phyloP scores from a whole-genome alignment of 2,113 vertebrate species.

The Mesocricetus auratus region DNA sequence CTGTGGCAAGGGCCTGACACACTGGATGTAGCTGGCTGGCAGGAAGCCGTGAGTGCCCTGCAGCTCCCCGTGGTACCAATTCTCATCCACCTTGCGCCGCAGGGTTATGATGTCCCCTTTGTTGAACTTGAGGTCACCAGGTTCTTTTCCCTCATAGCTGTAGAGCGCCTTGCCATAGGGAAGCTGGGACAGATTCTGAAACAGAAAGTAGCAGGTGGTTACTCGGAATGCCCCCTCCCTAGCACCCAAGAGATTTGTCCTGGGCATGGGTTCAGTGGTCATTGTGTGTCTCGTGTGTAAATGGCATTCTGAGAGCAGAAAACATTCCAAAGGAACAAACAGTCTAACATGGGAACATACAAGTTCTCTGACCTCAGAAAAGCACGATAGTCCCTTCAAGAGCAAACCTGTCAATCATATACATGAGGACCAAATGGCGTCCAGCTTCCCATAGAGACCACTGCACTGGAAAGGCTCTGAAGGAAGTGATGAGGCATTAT shows the following conservation, averaged over 20 bases:
- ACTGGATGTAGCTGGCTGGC: constrained; percentile 97
- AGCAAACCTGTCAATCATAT: background rate
- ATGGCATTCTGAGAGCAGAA: background rate
- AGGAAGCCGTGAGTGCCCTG: constrained; percentile 96
- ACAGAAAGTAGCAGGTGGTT: constrained; percentile 64
- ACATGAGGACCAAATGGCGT: background rate
- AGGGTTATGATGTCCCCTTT: constrained; percentile 98
- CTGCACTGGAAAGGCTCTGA: background rate
- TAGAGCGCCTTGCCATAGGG: constrained; percentile 97
- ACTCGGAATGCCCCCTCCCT: background rate
- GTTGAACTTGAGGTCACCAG: constrained; percentile 96
- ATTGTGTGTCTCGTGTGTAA: background rate
- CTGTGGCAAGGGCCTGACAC: constrained; percentile 94
- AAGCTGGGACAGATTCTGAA: constrained; percentile 93
- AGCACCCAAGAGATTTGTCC: rapidly evolving
- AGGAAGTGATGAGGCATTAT: background rate
- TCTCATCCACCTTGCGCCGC: constrained; percentile 95
- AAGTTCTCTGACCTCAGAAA: too few species aligned
- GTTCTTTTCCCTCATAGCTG: constrained; percentile 96
- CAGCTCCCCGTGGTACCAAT: constrained; percentile 98
- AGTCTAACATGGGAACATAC: background rate
- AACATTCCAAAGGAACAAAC: background rate
- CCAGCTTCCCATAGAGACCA: background rate
- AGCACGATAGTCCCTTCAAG: background rate
- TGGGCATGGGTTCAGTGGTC: too few species aligned